These are phyloP conservation scores for Zelostemma sp. DNA, from an alignment of 1,140 invertebrate genomes.

Conservation along the genomic window DNA sequence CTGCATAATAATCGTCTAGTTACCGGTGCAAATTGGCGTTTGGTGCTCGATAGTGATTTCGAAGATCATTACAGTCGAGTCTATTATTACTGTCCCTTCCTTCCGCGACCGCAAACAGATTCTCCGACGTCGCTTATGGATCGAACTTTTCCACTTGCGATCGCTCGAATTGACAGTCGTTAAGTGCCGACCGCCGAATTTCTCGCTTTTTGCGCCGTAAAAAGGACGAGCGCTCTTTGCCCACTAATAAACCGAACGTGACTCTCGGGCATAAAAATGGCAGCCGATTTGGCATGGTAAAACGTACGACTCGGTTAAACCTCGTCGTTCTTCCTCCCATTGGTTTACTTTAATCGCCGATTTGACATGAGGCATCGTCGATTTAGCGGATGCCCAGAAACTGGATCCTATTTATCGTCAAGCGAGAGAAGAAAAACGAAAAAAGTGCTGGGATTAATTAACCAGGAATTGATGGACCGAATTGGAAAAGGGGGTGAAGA, in stretches of 20 bases:
- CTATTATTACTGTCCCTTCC: constrained; percentile 13
- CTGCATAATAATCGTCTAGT: constrained; percentile 40
- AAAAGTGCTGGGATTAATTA: constrained; percentile 1
- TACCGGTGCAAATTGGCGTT: constrained; percentile 36
- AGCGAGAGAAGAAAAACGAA: neutral
- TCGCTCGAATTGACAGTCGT: neutral
- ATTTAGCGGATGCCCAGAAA: constrained; percentile 13
- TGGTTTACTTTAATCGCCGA: constrained; percentile 23
- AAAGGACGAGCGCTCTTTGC: too few relatives aligned
- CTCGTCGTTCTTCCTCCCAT: constrained; percentile 12
- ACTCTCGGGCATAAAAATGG: neutral
- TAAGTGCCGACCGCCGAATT: too few relatives aligned
- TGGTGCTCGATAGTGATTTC: constrained; percentile 23
- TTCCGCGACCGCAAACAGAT: constrained; percentile 10
- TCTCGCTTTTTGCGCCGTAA: too few relatives aligned
- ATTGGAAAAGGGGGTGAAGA: too few relatives aligned
- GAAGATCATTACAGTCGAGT: constrained; percentile 13
- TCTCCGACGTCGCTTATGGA: neutral
- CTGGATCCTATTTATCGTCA: constrained; percentile 18
- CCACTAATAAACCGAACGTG: too few relatives aligned
- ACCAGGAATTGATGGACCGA: neutral
- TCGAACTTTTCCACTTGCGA: neutral
- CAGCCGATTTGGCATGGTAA: constrained; percentile 12
- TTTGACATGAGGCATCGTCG: constrained; percentile 13
- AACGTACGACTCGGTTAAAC: constrained; percentile 6